These are phyloP conservation scores for Oreohelix idahoensis DNA, from an alignment of 1,140 invertebrate species.

Conservation along the genomic window DNA sequence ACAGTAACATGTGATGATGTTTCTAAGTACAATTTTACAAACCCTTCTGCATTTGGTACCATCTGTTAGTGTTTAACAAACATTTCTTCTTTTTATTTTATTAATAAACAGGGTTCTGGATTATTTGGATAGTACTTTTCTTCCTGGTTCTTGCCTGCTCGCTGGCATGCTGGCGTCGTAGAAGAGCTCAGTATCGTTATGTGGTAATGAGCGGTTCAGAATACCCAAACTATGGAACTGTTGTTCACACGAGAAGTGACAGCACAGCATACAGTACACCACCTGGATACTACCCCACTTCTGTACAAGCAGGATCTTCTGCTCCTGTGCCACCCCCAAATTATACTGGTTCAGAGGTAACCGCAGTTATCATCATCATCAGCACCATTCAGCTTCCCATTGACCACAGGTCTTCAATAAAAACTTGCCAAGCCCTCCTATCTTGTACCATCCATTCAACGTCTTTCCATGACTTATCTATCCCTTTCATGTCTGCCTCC, in stretches of 20 bases:
- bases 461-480: too few relatives aligned
- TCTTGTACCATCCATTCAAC: too few relatives aligned
- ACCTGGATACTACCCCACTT: not conserved
- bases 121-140: slow-evolving; percentile 50
- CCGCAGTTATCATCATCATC: too few relatives aligned
- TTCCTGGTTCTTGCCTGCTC: slow-evolving; percentile 42
- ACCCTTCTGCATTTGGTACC: not conserved
- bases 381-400: too few relatives aligned
- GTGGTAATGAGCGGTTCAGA: slow-evolving; percentile 24
- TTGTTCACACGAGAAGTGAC: slow-evolving; percentile 14
- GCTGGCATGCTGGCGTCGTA: slow-evolving; percentile 34
- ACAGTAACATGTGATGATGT: not conserved
- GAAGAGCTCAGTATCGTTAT: slow-evolving; percentile 25
- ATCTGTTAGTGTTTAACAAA: not conserved
- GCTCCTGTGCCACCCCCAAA: not conserved
- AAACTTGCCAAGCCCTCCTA: too few relatives aligned
- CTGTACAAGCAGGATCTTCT: not conserved
- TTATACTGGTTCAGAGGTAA: slow-evolving; percentile 4
- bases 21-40: not conserved
- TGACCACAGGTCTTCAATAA: too few relatives aligned
- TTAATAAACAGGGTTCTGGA: slow-evolving; percentile 48
- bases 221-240: slow-evolving; percentile 45
- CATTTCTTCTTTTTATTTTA: not conserved
- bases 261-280: not conserved
- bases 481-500: too few relatives aligned